phyloP scores from a whole-genome alignment of 2,113 vertebrate species.

The Podocnemis expansa region DNA sequence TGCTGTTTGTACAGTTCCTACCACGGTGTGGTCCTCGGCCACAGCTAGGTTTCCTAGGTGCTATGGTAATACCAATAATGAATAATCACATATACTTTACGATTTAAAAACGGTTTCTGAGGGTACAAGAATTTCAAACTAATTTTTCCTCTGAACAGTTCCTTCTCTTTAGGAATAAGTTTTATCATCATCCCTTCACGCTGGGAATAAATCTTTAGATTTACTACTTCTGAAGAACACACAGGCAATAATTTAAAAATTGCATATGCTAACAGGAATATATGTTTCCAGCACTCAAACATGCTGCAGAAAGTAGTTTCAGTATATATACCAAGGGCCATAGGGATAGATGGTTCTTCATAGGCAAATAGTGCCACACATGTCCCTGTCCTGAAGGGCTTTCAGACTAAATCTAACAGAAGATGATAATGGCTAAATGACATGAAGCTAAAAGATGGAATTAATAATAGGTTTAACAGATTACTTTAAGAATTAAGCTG shows the following conservation, averaged over 20 bases:
- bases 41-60: too few relatives aligned
- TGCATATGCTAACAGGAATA: background rate
- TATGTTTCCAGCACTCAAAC: background rate
- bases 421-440: background rate
- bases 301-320: background rate
- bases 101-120: too few relatives aligned
- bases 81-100: background rate
- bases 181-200: background rate
- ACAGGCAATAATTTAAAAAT: background rate
- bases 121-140: background rate
- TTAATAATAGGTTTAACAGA: background rate
- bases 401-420: background rate
- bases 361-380: background rate
- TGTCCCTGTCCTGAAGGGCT: background rate
- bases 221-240: background rate
- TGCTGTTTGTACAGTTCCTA: too few relatives aligned
- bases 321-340: background rate
- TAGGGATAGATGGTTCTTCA: background rate
- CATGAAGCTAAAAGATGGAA: background rate
- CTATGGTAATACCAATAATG: too few relatives aligned
- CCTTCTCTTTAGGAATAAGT: background rate
- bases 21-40: too few relatives aligned
- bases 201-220: background rate
- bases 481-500: background rate
- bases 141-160: background rate